Base-by-base conservation (phyloP, 2,797 vertebrate genomes). In the Staurois parvus region DNA sequence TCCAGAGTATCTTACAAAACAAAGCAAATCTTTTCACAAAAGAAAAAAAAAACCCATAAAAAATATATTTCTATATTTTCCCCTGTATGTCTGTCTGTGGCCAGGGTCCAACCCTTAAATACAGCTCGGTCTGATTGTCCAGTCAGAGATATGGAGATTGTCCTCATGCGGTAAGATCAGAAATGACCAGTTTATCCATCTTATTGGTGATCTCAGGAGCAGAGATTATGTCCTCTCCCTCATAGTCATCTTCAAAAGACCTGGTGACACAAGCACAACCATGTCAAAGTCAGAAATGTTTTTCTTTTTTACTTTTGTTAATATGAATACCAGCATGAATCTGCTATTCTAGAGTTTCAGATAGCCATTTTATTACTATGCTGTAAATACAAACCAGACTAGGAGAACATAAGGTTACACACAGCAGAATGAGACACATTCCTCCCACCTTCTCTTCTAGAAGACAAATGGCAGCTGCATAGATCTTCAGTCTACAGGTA, bases 241-340 rank as follows among this genome's bases (percentile, higher is more conserved):
- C 97, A 84, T 97, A 99, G 91, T 98, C 97, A 29, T 99, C 98
- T 79, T 99, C 98, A 90, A 99, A 98, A 8, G 97, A 97, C 91
- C 98, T 99, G 93, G 68, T 7, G 21, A n/a, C 52, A 59, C 7
- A 59, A 59, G 21, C 21, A 59, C 52, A 59, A 59, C 7, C 5
- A 19, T 56, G 52, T 24, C 52, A 56, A 6, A 2, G 8, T 7
- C 34, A 2, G 13, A 2, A 45, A 45, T 42, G 40, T 2, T 42
- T 13, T 37, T 37, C 1, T 37, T 0, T 34, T 34, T 34, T 37
- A 12, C 12, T 42, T 13, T 0, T 10, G 11, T 42, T 12, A 42
- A 42, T 45, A 45, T 45, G 42, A 13, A 45, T 45, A 45, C 42
- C 42, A 45, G 11, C 13, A 11, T 42, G 11, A 12, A 2, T 45